Evolutionary conservation across 1,140 invertebrate species (phyloP), one percentile per base, ranked within the genome.

Genomic region (Diuraphis noxia): DNA sequence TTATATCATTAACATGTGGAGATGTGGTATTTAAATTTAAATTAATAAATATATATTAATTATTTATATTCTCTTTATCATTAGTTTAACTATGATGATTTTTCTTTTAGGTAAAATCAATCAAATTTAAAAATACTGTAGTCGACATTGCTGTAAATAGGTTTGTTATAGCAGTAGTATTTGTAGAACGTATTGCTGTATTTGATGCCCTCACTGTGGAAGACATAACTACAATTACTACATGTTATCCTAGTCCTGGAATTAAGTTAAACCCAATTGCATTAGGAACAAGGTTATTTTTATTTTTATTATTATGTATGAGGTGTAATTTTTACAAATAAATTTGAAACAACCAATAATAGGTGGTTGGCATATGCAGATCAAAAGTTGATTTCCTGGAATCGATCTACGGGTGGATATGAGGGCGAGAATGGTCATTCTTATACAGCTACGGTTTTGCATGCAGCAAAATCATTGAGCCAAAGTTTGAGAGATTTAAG

Each of bases 361-460:
- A 93, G 93, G 85, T 93, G 93, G 93, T 79, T 97, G 84, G 96
- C 96, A 0, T 96, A 95, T 94, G 95, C 95, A 85, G 96, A 96
- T 92, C 94, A 95, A 91, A 93, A 95, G 93, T 93, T 96, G 43
- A 93, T 95, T 21, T 94, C 95, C 6, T 93, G 94, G 79, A 94
- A 95, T 92, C 95, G 95, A 93, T 95, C 95, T 56, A 94, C 94
- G 92, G 96, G 96, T 36, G 96, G 96, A 8, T 95, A 95, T 93
- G 94, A 93, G 92, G 95, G 95, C 93, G 95, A 95, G 56, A 94
- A 94, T 49, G 95, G 96, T 92, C 96, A 97, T 93, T 99, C 98
- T 93, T 99, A 99, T 93, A 98, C 98, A 88, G 98, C 98, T 1
- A 98, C 98, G 1, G 97, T 99, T 84, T 95, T 99, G 30, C 98